Evolutionary conservation across 2,888 invertebrate species (phyloP).

Genomic region (Stenodema calcarata): DNA sequence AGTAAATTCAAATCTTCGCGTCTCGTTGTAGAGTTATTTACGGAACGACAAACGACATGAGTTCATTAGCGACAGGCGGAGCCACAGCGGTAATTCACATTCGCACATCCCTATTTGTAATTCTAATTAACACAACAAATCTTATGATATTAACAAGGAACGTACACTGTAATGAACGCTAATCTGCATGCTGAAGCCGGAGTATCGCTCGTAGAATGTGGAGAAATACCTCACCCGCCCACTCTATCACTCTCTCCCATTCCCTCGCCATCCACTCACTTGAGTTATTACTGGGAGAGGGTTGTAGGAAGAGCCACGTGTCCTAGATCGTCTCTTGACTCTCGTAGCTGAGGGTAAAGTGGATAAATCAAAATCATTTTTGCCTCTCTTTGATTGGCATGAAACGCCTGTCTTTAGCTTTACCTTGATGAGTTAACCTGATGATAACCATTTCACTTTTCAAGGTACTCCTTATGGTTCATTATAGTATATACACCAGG

Average conservation of each 20-base stretch:
- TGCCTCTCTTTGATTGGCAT: not conserved
- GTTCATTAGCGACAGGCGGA: not conserved
- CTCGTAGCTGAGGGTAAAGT: not conserved
- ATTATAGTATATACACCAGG: too few species aligned
- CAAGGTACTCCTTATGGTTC: too few species aligned
- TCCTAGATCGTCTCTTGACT: not conserved
- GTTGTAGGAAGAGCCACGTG: not conserved
- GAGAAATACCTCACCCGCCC: not conserved
- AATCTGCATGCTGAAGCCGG: not conserved
- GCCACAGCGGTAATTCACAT: slow-evolving; percentile 18
- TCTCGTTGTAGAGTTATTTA: not conserved
- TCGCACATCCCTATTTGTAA: slow-evolving; percentile 21
- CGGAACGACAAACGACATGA: not conserved
- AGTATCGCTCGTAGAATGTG: not conserved
- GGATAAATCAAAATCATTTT: not conserved
- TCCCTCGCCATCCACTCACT: not conserved
- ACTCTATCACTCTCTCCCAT: not conserved
- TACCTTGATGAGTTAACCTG: too few species aligned
- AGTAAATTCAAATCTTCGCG: not conserved
- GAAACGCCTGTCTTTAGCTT: not conserved
- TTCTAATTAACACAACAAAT: slow-evolving; percentile 31
- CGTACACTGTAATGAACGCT: not conserved
- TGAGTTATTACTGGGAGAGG: not conserved
- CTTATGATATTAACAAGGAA: slow-evolving; percentile 27
- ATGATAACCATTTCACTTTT: too few species aligned